Base-by-base conservation (phyloP, 1,140 invertebrate genomes). In the Lutraria rhynchaena region DNA sequence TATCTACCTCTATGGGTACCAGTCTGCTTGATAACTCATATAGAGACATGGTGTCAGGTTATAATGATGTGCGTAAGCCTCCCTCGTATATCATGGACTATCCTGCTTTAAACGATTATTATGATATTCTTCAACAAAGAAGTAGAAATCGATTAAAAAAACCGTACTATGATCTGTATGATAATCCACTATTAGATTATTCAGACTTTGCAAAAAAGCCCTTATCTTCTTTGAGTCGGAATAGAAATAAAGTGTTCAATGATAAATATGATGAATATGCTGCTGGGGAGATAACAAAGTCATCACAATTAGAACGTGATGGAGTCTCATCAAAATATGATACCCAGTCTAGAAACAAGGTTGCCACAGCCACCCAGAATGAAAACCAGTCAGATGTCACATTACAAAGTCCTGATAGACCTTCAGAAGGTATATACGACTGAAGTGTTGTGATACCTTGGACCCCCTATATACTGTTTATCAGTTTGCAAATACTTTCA, bases 71-170 rank as follows among this genome's bases (percentile, higher is more conserved):
- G 22, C 63, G 41, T 49, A 49, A 41, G 24, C 63, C 63, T 24
- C 13, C 53, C 17, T 46, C 73, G 4, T 75, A 61, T 33, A 5
- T 75, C 22, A 49, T 60, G 35, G 73, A 75, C 49, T 75, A 75
- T 61, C 73, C 73, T 2, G 55, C 22, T 44, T 75, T 60, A 35
- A 70, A 85, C 53, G 81, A 83, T 37, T 83, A 83, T 81, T 83
- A 86, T 67, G 83, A 86, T 65, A 71, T 84, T 15, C 70, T 83
- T 35, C 78, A 31, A 19, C 67, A 83, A 46, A 60, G 85, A 49
- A 73, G 76, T 55, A 80, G 83, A 51, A 84, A 84, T 51, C 58
- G 70, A 44, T 22, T 69, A 31, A 70, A 57, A 35, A 58, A 58
- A 19, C 76, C 76, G 13, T 44, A 27, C 27, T 80, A 80, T 49